These are phyloP conservation scores for Pelodiscus sinensis DNA, from an alignment of 2,113 vertebrate genomes.

Conservation along the genomic window DNA sequence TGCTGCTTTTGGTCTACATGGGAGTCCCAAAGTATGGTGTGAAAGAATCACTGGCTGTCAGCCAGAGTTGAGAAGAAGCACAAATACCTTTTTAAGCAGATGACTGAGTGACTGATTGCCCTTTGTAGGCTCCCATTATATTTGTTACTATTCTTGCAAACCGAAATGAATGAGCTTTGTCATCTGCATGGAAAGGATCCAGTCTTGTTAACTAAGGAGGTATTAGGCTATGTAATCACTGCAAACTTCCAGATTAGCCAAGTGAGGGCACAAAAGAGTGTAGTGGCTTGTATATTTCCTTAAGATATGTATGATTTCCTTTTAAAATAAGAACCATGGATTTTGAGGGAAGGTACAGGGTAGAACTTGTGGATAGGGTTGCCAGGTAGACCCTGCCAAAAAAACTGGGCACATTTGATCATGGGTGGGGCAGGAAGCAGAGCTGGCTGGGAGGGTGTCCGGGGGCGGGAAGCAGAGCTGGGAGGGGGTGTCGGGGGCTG, in stretches of 20 bases:
- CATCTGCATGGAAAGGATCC: not conserved
- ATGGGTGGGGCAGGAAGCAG: no score
- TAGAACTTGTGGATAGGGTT: not conserved
- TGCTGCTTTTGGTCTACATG: not conserved
- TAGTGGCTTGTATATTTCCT: not conserved
- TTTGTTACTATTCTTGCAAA: not conserved
- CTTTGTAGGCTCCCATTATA: accelerated
- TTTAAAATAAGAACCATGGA: not conserved
- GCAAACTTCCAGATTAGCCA: not conserved
- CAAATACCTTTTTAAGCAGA: accelerated
- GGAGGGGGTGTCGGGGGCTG: no score
- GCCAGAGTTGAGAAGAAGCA: not conserved
- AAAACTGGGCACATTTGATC: no score
- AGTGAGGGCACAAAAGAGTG: not conserved
- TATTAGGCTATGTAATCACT: not conserved
- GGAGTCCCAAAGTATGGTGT: not conserved
- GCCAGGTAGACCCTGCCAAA: no score
- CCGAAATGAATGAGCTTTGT: not conserved
- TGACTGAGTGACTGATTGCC: not conserved
- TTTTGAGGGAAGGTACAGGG: not conserved
- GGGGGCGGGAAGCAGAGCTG: no score
- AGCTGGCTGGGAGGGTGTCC: no score
- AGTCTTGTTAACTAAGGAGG: not conserved
- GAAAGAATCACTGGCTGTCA: not conserved
- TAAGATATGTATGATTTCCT: not conserved